Base-by-base conservation (phyloP, 2,888 invertebrate genomes). In the Lochmaea crataegi region DNA sequence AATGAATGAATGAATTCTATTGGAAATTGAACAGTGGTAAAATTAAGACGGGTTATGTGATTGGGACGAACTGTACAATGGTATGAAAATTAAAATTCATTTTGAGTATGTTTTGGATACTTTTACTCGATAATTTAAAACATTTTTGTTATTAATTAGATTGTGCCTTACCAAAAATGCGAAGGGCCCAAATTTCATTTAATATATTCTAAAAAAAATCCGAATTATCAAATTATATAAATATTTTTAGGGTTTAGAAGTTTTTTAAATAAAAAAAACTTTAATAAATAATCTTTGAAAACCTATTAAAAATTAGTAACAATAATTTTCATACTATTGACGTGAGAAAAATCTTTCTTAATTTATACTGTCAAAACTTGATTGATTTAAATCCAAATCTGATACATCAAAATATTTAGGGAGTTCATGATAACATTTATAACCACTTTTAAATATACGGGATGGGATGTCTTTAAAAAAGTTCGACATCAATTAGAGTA, bases 271-370 rank as follows among this genome's bases (percentile, higher is more conserved):
- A 38, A 38, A 32, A 38, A n/a, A 38, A 7, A 6, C 4, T 45
- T 45, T 45, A 14, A 45, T 12, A 45, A 45, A 45, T 45, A 14
- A 45, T 14, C 14, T 12, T 45, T 4, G 3, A 45, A 11, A 45
- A 45, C 9, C 32, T 38, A 38, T 38, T 38, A 6, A 45, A 45
- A 64, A 12, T 64, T 22, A 14, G 18, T 26, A 65, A 63, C 63
- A 32, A 12, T 70, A 73, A 72, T 77, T 78, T 78, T 51, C 51
- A 51, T 51, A 51, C 51, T 51, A 14, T 51, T n/a, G 51, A n/a
- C 6, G 7, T n/a, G 1, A 16, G 11, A n/a, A 51, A 51, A 51
- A 1, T n/a, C 6, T 51, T n/a, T 51, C n/a, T 2, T 12, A 45
- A 4, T 14, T 45, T 45, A 45, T 32, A 38, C 32, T 32, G 32